Evolutionary conservation across 1,140 invertebrate genomes (phyloP).

Genomic region (Lucilia cuprina): DNA sequence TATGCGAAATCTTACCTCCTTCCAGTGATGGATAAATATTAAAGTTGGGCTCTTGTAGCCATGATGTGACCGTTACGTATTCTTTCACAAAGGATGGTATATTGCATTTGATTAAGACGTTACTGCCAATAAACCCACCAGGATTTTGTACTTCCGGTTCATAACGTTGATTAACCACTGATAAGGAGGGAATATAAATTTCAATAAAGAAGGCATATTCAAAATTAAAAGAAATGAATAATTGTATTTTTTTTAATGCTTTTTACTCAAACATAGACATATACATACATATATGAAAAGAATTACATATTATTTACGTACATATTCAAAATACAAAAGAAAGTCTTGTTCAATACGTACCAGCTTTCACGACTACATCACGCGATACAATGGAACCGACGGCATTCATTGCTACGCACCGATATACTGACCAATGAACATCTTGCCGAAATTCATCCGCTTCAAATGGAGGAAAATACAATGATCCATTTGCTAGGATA

Average conservation of each 20-base stretch:
- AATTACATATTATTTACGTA: no score
- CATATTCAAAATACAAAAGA: no score
- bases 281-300: no score
- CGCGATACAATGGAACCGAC: constrained; percentile 78
- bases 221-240: no score
- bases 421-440: constrained; percentile 76
- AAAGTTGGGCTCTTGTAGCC: constrained; percentile 76
- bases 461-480: constrained; percentile 76
- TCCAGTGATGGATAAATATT: constrained; percentile 58
- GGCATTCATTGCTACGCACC: constrained; percentile 76
- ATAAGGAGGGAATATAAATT: neutral
- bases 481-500: constrained; percentile 70
- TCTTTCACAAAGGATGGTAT: constrained; percentile 81
- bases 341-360: constrained; percentile 64
- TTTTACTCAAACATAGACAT: no score
- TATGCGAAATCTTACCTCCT: constrained; percentile 43
- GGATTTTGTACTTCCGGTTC: constrained; percentile 76
- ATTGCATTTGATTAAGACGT: constrained; percentile 80
- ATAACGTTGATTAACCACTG: constrained; percentile 81
- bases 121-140: constrained; percentile 76
- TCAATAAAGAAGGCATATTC: no score
- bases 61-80: constrained; percentile 81
- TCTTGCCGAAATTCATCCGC: constrained; percentile 74
- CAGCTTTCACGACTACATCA: constrained; percentile 79
- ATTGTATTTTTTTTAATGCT: no score